Base-by-base conservation (phyloP, 2,888 invertebrate species). In the Catocala nupta region DNA sequence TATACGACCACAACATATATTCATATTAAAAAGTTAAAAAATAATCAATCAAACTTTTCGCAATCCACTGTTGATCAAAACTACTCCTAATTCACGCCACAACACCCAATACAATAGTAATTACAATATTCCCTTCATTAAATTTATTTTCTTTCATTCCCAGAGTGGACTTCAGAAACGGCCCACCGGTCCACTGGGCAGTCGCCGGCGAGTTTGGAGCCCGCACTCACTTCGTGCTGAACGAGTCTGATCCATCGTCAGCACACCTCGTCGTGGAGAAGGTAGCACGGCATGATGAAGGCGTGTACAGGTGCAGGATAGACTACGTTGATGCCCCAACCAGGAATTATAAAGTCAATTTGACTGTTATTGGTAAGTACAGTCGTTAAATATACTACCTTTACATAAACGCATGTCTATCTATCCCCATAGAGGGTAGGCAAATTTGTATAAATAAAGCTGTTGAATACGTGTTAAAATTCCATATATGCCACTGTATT, bases 291-390 rank as follows among this genome's bases (percentile, higher is more conserved):
- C 95, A 95, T 34, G 98, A 98, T 81, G 97, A 97, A 78, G 98
- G 98, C 4, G 91, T 97, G 47, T 98, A 98, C 88, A 95, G 98
- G 62, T 98, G 98, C 88, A 95, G 98, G 75, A 97, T 98, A 73
- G 98, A 98, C 93, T 98, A 98, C 85, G 95, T 97, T 67, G 97
- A 98, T 89, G 97, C 98, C 0, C 98, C 98, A 0, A 98, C 98
- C 0, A 96, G 97, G 81, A 98, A 98, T 89, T 97, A 97, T 83
- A 95, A 96, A 82, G 96, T 98, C 82, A 98, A 98, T 86, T 95
- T 98, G 77, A 98, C 97, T 77, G 96, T 98, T 85, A 96, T 98
- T 83, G 98, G 98, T 98, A 91, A 96, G 97, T 95, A 65, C 36
- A 2, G 25, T 25, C 13, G 33, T 53, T 54, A 54, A 6, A 5